Evolutionary conservation across 2,113 vertebrate genomes (phyloP).

Genomic region (Cyrtonyx montezumae): DNA sequence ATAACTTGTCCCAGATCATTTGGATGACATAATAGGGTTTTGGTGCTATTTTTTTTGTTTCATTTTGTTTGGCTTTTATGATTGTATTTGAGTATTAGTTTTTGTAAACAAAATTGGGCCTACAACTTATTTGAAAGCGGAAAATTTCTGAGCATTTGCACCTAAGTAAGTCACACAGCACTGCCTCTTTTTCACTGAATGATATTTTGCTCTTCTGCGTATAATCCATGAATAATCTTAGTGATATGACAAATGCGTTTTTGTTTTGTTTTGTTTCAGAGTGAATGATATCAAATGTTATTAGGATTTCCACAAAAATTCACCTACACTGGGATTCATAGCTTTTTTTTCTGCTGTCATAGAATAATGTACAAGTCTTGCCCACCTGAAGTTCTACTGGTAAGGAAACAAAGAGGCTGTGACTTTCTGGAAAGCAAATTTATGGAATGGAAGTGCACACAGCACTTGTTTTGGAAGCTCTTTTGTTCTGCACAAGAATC

Average conservation of each 20-base stretch:
- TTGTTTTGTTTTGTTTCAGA: neutral
- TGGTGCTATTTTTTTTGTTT: neutral
- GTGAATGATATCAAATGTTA: neutral
- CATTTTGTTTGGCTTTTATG: neutral
- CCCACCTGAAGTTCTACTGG: neutral
- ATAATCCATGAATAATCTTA: neutral
- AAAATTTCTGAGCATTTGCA: neutral
- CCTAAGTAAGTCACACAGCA: neutral
- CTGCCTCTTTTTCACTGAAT: neutral
- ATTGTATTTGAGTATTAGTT: neutral
- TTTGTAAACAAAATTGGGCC: neutral
- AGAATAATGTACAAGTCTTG: neutral
- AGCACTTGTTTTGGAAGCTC: neutral
- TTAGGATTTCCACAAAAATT: neutral
- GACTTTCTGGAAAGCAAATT: neutral
- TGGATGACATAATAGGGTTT: neutral
- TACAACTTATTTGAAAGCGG: neutral
- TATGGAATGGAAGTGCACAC: neutral
- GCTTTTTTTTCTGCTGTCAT: neutral
- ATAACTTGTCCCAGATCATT: neutral
- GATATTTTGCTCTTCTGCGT: neutral
- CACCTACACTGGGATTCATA: neutral
- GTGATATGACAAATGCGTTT: neutral
- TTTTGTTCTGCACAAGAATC: neutral
- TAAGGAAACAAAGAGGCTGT: neutral